phyloP scores from a whole-genome alignment of 2,113 vertebrate genomes.

The Shinisaurus crocodilurus region DNA sequence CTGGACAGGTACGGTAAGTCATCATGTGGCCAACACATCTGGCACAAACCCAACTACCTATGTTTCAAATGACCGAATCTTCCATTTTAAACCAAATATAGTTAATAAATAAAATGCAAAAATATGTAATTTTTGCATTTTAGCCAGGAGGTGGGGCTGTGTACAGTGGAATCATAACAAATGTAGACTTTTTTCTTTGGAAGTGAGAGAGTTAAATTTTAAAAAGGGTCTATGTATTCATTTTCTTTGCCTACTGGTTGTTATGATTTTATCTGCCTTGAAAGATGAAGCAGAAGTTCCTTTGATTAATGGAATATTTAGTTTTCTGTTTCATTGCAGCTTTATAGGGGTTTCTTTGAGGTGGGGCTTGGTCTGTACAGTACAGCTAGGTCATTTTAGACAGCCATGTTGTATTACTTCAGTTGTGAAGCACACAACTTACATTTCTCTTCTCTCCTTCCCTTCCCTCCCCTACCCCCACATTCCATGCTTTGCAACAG shows the following conservation, averaged over 20 bases:
- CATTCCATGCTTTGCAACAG: too few relatives aligned
- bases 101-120: not conserved
- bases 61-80: not conserved
- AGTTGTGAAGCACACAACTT: too few relatives aligned
- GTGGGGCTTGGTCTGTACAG: too few relatives aligned
- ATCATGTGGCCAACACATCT: too few relatives aligned
- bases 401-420: too few relatives aligned
- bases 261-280: not conserved
- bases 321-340: not conserved
- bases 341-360: not conserved
- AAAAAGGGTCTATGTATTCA: not conserved
- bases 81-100: not conserved
- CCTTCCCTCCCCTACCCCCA: too few relatives aligned
- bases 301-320: not conserved
- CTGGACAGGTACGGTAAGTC: too few relatives aligned
- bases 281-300: not conserved
- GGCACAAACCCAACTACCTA: not conserved
- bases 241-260: not conserved
- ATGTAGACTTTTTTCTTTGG: not conserved
- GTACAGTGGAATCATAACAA: not conserved
- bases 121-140: not conserved
- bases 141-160: slow-evolving; percentile 16
- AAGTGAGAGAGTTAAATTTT: not conserved
- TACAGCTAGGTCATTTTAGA: too few relatives aligned
- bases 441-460: too few relatives aligned